These are phyloP conservation scores for Sarcophaga subvicina DNA, from an alignment of 2,888 invertebrate species.

Conservation along the genomic window DNA sequence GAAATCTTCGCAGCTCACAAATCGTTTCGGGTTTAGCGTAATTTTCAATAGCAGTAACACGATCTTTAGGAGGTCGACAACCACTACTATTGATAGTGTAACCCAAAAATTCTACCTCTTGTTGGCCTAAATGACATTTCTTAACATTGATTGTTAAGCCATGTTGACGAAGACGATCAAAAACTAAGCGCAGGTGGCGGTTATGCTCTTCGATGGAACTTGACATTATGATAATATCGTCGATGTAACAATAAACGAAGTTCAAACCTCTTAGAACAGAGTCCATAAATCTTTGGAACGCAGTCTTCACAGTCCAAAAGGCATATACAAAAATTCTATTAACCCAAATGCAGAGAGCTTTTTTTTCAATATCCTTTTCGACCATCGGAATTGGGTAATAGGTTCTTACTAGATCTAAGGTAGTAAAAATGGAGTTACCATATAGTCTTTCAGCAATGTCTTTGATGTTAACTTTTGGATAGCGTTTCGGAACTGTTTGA, in stretches of 20 bases:
- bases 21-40: slow-evolving; percentile 52
- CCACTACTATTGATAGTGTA: slow-evolving; percentile 7
- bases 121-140: slow-evolving; percentile 38
- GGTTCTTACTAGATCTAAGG: slow-evolving; percentile 55
- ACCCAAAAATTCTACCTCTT: slow-evolving; percentile 31
- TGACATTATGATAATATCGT: slow-evolving; percentile 45
- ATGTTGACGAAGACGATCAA: slow-evolving; percentile 16
- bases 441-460: slow-evolving; percentile 63
- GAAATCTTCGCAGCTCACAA: slow-evolving; percentile 60
- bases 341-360: slow-evolving; percentile 32
- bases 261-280: slow-evolving; percentile 39
- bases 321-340: slow-evolving; percentile 35
- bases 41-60: slow-evolving; percentile 51
- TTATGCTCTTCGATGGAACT: background rate
- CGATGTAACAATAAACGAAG: background rate
- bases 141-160: background rate
- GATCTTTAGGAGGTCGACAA: slow-evolving; percentile 42
- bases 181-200: slow-evolving; percentile 4
- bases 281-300: slow-evolving; percentile 67
- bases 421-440: slow-evolving; percentile 64
- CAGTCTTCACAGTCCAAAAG: slow-evolving; percentile 37
- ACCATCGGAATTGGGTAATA: slow-evolving; percentile 66
- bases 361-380: slow-evolving; percentile 56
- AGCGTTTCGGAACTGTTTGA: slow-evolving; percentile 30
- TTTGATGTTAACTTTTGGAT: slow-evolving; percentile 41